Evolutionary conservation across 2,113 vertebrate species (phyloP).

Genomic region (Dolichotis patagonum): DNA sequence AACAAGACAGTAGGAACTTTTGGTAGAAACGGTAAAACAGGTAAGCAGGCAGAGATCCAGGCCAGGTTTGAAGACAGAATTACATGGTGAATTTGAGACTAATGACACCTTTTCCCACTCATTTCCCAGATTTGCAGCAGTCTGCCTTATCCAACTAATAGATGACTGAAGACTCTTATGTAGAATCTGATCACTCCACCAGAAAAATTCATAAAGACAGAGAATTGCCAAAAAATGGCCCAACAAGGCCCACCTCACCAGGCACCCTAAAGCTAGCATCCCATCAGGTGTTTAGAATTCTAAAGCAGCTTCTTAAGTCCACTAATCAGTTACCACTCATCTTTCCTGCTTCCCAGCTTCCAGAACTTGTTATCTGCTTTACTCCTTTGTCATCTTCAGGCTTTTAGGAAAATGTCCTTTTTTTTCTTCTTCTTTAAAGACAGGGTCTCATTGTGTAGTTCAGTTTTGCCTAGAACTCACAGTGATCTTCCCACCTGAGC

Average conservation of each 20-base stretch:
- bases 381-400: neutral
- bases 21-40: neutral
- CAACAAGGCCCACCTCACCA: neutral
- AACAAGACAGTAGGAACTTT: neutral
- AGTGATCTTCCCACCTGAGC: neutral
- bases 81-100: neutral
- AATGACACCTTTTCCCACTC: neutral
- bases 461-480: neutral
- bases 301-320: neutral
- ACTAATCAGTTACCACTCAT: neutral
- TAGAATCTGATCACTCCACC: neutral
- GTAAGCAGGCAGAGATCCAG: neutral
- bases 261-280: neutral
- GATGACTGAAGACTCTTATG: neutral
- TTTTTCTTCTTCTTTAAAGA: neutral
- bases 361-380: neutral
- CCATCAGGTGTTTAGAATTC: neutral
- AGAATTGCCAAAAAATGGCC: neutral
- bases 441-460: neutral
- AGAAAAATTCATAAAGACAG: slow-evolving; percentile 25
- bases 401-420: neutral
- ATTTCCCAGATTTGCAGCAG: neutral
- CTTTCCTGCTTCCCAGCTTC: slow-evolving; percentile 10
- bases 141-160: neutral
- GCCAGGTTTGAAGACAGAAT: neutral